Evolutionary conservation across 53 echinoderm and acorn worm genomes (phyloP), one percentile per base, ranked within the genome.

Genomic region (Apostichopus leukothele): DNA sequence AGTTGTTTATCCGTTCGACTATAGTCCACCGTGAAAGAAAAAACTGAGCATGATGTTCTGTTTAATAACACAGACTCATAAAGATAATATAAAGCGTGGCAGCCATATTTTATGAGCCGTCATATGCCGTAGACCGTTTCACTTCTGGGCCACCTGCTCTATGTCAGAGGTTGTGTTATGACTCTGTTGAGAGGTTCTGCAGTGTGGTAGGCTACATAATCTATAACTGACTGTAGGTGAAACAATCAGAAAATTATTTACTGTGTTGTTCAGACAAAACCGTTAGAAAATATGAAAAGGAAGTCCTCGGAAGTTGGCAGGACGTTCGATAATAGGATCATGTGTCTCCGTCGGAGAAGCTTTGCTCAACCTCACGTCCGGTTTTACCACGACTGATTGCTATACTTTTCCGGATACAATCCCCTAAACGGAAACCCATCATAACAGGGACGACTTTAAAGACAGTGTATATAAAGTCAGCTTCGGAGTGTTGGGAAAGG

Each of bases 321-420:
- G 60, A 61, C 22, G 63, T 26, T 63, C 1, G 27, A 55, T 84
- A 84, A 84, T 84, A 63, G 63, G 5, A 63, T 63, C 8, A 75
- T 75, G 60, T 60, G 84, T 84, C 84, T 84, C 25, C 55, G 22
- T 60, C 9, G 84, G 63, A 20, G 60, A 84, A 84, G 57, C 63
- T 60, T 84, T 84, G 23, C 63, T 63, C 84, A 84, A 84, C 63
- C 84, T 63, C 63, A 21, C 84, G 20, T 84, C 84, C 84, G 84
- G 84, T 63, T 63, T 16, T 63, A 63, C 63, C 16, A 9, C 12
- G 12, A 11, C 12, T 9, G 11, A 63, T 63, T 63, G 63, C 63
- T 63, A 16, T 7, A 63, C 16, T 63, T 63, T 63, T 63, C 63
- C 63, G 63, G 63, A 63, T 63, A 63, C 63, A 63, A 7, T 16